Evolutionary conservation across 2,113 vertebrate genomes (phyloP).

Genomic region (Scopus umbretta): DNA sequence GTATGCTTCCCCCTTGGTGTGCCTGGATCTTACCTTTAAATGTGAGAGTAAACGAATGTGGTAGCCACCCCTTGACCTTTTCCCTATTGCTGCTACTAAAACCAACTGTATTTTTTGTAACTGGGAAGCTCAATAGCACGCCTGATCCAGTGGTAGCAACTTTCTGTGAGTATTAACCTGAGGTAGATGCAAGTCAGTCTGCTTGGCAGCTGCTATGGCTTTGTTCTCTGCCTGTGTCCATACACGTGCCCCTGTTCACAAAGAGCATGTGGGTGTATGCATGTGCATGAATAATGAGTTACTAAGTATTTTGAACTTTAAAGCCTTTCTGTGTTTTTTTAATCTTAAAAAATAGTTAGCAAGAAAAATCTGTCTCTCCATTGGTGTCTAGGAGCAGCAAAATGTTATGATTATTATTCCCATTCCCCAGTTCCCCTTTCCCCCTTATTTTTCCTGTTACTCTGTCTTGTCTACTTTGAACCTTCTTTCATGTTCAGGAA

Average conservation of each 20-base stretch:
- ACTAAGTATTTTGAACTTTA: not conserved
- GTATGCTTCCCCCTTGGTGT: rapidly evolving
- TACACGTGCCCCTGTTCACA: not conserved
- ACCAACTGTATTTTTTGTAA: not conserved
- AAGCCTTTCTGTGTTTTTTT: not conserved
- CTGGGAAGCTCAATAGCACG: not conserved
- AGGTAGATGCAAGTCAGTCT: not conserved
- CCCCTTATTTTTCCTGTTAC: not conserved
- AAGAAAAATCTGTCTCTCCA: not conserved
- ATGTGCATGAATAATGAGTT: not conserved
- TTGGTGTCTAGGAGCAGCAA: not conserved
- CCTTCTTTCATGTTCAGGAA: not conserved
- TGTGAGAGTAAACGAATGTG: not conserved
- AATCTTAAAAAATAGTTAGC: not conserved
- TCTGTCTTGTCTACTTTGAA: not conserved
- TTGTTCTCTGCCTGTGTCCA: not conserved
- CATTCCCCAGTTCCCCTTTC: not conserved
- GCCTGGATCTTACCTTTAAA: not conserved
- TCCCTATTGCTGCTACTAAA: not conserved
- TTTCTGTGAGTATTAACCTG: not conserved
- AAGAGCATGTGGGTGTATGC: not conserved
- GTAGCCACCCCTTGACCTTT: not conserved
- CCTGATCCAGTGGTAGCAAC: not conserved
- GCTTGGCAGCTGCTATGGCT: not conserved
- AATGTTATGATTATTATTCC: not conserved